Evolutionary conservation across 2,888 invertebrate species (phyloP), one percentile per base, ranked within the genome.

Genomic region (Napeogenes sylphis): DNA sequence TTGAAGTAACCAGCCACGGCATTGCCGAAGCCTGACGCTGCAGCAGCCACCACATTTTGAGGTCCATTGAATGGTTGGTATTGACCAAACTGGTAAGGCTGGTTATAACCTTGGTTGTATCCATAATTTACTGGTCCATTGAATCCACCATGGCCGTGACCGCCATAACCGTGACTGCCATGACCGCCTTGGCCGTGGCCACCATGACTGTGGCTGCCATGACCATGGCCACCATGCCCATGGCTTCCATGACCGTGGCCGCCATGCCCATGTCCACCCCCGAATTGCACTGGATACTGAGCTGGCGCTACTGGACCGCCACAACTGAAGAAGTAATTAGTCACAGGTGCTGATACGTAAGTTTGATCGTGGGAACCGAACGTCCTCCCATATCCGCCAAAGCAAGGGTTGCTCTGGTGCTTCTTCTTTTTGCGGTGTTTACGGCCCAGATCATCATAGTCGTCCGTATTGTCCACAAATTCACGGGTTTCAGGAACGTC

Each of bases 1-100:
- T 66, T 84, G 51, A 89, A 75, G 77, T 86, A 81, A 68, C 90
- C 91, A 14, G 91, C 90, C 5, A 92, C 76, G 2, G 90, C 91
- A 4, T 86, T 80, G 45, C 92, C 92, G 10, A 92, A 80, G n/a
- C 91, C 91, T 59, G 92, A 91, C 0, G 91, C 90, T 8, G 91
- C 89, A 0, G 88, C 81, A 0, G 86, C 82, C 2, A 87, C 80
- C 0, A 78, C 83, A 55, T 77, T 79, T 65, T 84, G 84, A n/a
- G 30, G 30, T 3, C 51, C 51, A 51, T 51, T 21, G 51, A 51
- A 51, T 30, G 51, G 51, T 51, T 51, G 51, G 38, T 55, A 21
- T 14, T 45, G 30, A 5, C 33, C 46, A 46, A 45, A 33, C 45
- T 65, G 67, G 47, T 59, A 61, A 42, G 61, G 56, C 55, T 64